Evolutionary conservation across 2,797 vertebrate species (phyloP), one percentile per base, ranked within the genome.

Genomic region (Sebastes umbrosus): DNA sequence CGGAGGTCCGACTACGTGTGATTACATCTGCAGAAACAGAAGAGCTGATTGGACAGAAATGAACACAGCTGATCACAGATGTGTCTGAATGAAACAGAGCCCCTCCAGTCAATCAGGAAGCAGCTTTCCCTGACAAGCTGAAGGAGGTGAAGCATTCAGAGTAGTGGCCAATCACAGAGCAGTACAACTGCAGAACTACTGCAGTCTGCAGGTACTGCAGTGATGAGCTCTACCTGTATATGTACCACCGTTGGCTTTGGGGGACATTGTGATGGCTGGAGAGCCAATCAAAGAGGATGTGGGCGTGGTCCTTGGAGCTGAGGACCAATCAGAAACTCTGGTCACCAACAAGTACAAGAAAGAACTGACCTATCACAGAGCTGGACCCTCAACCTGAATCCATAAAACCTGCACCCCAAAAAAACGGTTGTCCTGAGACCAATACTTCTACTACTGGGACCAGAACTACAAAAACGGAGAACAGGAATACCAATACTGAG

Each of bases 271-370:
- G 75, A 90, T 82, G 79, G 87, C 88, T 69, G 92, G 91, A 70
- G 87, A 94, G 83, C 90, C 91, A 90, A 85, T 88, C 82, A 92
- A 65, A 87, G 92, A 91, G 20, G 86, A 88, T 7, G 72, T 65
- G 36, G 91, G 83, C 2, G 83, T 85, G 75, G 69, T 69, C 83
- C 83, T 84, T 1, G 89, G 75, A 72, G 90, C 94, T 94, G 88
- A 88, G 84, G 82, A 93, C 85, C 92, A 93, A 93, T 90, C 71
- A 92, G 36, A 88, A 88, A 29, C 65, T 84, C 22, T 65, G 59
- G 67, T 92, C 84, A 91, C 65, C 54, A 83, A 68, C 75, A 82
- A 59, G 36, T 18, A 58, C 8, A 68, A 68, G 6, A 69, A 60
- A 57, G 4, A 69, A 77, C 32, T 9, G 0, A 72, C 8, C 22